These are phyloP conservation scores for Ia io DNA, from an alignment of 2,113 vertebrate genomes.

Conservation along the genomic window DNA sequence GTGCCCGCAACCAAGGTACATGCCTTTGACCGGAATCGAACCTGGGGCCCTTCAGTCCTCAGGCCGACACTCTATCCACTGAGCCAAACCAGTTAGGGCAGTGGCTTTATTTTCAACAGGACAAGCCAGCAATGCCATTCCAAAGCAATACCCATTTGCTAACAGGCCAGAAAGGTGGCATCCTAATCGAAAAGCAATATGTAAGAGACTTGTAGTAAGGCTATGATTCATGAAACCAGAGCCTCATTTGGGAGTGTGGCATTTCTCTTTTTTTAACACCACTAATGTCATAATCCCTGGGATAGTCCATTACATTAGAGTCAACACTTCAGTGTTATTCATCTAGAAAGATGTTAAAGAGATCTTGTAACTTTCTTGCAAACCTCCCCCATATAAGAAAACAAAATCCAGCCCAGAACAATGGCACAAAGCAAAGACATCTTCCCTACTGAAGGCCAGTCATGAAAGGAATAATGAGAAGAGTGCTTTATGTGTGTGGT, in stretches of 20 bases:
- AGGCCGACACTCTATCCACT: no score
- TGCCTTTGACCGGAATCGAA: no score
- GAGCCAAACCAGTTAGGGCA: neutral
- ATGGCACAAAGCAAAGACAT: neutral
- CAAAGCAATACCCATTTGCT: neutral
- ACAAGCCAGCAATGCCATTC: neutral
- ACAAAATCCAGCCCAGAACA: neutral
- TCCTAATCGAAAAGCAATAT: neutral
- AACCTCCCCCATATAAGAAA: neutral
- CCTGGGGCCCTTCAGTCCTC: no score
- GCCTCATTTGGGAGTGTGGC: neutral
- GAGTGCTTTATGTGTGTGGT: neutral
- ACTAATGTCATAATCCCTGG: neutral
- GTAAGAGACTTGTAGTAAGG: neutral
- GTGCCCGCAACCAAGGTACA: no score
- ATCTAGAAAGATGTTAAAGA: conserved; percentile 36
- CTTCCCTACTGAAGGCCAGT: neutral
- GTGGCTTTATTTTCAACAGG: neutral
- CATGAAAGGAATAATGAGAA: neutral
- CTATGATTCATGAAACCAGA: neutral
- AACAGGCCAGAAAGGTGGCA: neutral
- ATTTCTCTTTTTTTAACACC: neutral
- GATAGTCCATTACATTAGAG: neutral
- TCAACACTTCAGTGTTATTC: conserved; percentile 37
- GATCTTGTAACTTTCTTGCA: neutral